These are phyloP conservation scores for Xanthostigma xanthostigma DNA, from an alignment of 2,888 invertebrate species.

Conservation along the genomic window DNA sequence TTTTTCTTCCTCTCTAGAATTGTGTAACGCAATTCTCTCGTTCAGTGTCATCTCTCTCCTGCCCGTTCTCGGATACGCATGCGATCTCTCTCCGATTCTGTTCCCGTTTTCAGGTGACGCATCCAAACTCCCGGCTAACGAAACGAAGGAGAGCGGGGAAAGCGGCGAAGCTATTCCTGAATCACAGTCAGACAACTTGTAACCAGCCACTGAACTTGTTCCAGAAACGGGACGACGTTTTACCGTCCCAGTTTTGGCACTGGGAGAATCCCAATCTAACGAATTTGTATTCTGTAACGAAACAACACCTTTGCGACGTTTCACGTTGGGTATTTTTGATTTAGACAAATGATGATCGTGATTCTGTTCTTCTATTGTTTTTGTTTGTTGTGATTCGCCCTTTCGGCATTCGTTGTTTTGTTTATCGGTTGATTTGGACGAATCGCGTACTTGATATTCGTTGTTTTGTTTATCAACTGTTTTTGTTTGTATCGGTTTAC, in stretches of 20 bases:
- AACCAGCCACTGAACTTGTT: slow-evolving; percentile 18
- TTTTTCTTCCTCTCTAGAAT: background rate
- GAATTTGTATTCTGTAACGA: slow-evolving; percentile 12
- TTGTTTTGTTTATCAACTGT: too few species aligned
- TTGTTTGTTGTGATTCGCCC: too few species aligned
- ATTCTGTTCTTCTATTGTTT: too few species aligned
- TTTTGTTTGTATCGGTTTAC: too few species aligned
- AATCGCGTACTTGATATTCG: too few species aligned
- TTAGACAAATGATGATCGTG: background rate
- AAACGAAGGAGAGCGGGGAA: slow-evolving; percentile 25
- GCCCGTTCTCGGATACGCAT: background rate
- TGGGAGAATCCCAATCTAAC: slow-evolving; percentile 59
- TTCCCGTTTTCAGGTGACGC: background rate
- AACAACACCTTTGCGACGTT: slow-evolving; percentile 17
- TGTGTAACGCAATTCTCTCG: background rate
- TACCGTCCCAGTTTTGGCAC: slow-evolving; percentile 54
- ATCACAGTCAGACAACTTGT: slow-evolving; percentile 27
- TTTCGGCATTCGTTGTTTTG: too few species aligned
- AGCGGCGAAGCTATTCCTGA: slow-evolving; percentile 29
- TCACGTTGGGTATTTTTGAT: slow-evolving; percentile 1
- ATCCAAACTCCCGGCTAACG: background rate
- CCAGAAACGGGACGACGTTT: slow-evolving; percentile 45
- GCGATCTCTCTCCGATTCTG: background rate
- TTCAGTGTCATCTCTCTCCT: background rate
- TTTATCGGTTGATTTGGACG: too few species aligned